Conservation (phyloP, 2,113 vertebrate genomes). For the Sinocyclocheilus anshuiensis region DNA sequence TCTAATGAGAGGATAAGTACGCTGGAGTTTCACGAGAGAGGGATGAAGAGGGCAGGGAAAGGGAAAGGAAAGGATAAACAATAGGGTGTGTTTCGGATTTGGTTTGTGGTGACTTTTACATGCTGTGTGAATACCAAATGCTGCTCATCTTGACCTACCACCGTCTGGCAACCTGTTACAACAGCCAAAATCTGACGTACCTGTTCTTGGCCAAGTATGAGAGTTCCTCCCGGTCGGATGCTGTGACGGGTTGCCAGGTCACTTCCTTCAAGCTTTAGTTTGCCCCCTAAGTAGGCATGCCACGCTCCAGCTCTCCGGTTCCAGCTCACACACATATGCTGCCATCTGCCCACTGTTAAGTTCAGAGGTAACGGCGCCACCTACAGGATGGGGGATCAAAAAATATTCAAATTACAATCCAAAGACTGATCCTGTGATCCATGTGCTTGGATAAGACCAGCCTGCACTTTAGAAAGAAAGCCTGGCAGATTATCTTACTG, state of each 20-base stretch:
- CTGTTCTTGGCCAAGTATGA: conserved; percentile 96
- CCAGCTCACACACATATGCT: conserved; percentile 93
- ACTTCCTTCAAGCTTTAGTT: conserved; percentile 82
- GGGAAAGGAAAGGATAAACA: not conserved
- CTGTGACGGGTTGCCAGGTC: conserved; percentile 90
- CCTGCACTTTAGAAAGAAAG: not conserved
- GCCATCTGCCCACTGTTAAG: conserved; percentile 87
- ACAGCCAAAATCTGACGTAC: conserved; percentile 66
- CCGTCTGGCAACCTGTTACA: conserved; percentile 5
- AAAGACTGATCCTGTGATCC: not conserved
- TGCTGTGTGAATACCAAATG: conserved; percentile 16
- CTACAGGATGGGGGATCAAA: conserved; percentile 73
- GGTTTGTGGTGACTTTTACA: not conserved
- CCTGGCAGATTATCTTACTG: conserved; percentile 20
- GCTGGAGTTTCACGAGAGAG: not conserved
- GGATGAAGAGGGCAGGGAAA: not conserved
- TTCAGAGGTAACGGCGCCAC: conserved; percentile 88
- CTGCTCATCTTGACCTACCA: conserved; percentile 7
- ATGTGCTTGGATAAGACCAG: not conserved
- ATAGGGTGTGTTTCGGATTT: not conserved
- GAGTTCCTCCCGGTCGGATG: conserved; percentile 87
- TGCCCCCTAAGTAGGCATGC: conserved; percentile 85
- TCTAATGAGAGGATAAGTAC: not conserved
- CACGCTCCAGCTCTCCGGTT: conserved; percentile 89
- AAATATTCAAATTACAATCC: not conserved